Evolutionary conservation across 2,888 invertebrate genomes (phyloP), one percentile per base, ranked within the genome.

Genomic region (Lithosia quadra): DNA sequence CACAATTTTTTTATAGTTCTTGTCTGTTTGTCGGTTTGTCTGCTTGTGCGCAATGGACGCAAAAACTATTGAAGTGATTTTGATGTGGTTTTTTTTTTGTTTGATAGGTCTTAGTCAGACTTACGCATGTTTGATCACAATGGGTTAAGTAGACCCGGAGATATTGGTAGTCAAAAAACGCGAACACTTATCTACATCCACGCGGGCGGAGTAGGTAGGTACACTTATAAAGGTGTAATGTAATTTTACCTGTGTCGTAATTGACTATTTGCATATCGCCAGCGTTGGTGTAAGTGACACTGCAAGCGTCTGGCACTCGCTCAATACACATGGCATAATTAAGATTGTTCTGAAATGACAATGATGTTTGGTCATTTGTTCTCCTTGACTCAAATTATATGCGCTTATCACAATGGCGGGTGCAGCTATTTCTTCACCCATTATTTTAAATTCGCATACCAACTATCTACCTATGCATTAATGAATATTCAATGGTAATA

Each of bases 311-410:
- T 43, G 95, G 88, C 39, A 93, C 93, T 71, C 97, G 95, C 79
- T 95, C 89, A 74, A 97, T 96, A 84, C 97, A 97, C 75, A 97
- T 96, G 0, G 96, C 97, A 86, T 97, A 97, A 86, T 97, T 97
- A 5, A 97, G 88, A 87, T 97, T 97, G 83, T 97, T 97, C 97
- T 97, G 87, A 39, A 96, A 96, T 63, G 55, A 10, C 61, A 67
- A 57, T 64, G 22, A 66, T 43, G 7, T 18, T 59, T n/a, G 49
- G 21, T 33, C 28, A 34, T 39, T 21, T 60, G 34, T 33, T 21
- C 57, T 28, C 56, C 21, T 61, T 63, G 49, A 58, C 63, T 53
- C 24, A 33, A 39, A 28, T n/a, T 33, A 36, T 34, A 55, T 18
- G 24, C 34, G 55, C n/a, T 56, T 11, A 36, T 13, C 18, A 21